Conservation (phyloP, 2,888 invertebrate genomes). For the Conomelus anceps region DNA sequence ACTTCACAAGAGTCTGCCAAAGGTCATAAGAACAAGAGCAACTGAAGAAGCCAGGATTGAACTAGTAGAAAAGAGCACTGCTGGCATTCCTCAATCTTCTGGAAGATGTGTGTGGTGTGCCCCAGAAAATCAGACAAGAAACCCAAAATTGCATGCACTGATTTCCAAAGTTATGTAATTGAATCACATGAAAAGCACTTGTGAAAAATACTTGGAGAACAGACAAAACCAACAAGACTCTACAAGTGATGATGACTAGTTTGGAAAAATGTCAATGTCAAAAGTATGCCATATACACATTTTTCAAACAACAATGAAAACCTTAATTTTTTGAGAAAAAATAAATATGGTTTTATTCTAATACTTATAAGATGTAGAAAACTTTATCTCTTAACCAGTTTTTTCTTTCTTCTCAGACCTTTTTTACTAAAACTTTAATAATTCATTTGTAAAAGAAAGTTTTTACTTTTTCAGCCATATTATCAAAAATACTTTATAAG, state of each 20-base stretch:
- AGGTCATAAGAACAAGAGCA: background rate
- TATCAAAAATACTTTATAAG: too few species aligned
- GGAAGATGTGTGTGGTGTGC: background rate
- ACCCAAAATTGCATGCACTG: background rate
- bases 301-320: too few species aligned
- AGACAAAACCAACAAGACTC: background rate
- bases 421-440: background rate
- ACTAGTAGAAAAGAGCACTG: background rate
- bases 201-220: background rate
- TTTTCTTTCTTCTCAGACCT: background rate
- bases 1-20: background rate
- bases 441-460: background rate
- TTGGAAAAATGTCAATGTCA: background rate
- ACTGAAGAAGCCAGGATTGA: background rate
- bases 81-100: background rate
- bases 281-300: too few species aligned
- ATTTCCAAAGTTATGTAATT: background rate
- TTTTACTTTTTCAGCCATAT: too few species aligned
- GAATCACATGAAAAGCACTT: background rate
- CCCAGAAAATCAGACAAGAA: constrained; percentile 4
- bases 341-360: background rate
- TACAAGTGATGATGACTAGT: background rate
- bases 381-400: background rate
- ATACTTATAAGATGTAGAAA: background rate
- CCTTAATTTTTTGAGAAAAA: background rate